phyloP scores from a whole-genome alignment of 2,888 invertebrate genomes.

The Laothoe populi region DNA sequence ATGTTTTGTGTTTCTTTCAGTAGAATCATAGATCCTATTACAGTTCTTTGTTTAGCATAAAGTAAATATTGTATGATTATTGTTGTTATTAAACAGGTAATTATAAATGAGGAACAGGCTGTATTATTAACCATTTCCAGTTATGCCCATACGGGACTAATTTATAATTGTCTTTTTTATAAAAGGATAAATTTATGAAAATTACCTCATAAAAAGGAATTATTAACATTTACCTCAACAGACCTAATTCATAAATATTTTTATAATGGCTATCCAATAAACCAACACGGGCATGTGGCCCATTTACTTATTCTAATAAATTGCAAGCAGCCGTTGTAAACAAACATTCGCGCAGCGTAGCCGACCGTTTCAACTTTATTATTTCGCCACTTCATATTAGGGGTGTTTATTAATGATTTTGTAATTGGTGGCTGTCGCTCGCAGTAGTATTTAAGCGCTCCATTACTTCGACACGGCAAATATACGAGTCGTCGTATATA shows the following conservation, averaged over 20 bases:
- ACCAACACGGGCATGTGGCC: slow-evolving; percentile 54
- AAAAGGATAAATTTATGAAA: slow-evolving; percentile 1
- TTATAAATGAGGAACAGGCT: background rate
- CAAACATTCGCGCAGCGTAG: slow-evolving; percentile 55
- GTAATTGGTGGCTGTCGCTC: slow-evolving; percentile 68
- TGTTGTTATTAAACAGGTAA: background rate
- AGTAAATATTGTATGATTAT: background rate
- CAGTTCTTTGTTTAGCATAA: background rate
- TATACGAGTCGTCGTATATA: slow-evolving; percentile 35
- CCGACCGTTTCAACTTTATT: slow-evolving; percentile 54
- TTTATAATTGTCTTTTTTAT: slow-evolving; percentile 16
- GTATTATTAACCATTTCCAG: slow-evolving; percentile 14
- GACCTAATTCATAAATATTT: slow-evolving; percentile 38
- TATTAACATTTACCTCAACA: slow-evolving; percentile 12
- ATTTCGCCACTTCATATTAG: slow-evolving; percentile 72
- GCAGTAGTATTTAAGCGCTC: slow-evolving; percentile 60
- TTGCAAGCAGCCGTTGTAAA: slow-evolving; percentile 42
- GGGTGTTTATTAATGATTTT: slow-evolving; percentile 75
- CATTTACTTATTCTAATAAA: slow-evolving; percentile 65
- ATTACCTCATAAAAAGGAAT: slow-evolving; percentile 4
- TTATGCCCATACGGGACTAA: slow-evolving; percentile 3
- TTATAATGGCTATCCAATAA: slow-evolving; percentile 46
- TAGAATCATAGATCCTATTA: background rate
- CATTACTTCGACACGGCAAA: slow-evolving; percentile 48
- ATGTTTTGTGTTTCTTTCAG: background rate